These are phyloP conservation scores for Miichthys miiuy DNA, from an alignment of 2,797 vertebrate genomes.

Conservation along the genomic window DNA sequence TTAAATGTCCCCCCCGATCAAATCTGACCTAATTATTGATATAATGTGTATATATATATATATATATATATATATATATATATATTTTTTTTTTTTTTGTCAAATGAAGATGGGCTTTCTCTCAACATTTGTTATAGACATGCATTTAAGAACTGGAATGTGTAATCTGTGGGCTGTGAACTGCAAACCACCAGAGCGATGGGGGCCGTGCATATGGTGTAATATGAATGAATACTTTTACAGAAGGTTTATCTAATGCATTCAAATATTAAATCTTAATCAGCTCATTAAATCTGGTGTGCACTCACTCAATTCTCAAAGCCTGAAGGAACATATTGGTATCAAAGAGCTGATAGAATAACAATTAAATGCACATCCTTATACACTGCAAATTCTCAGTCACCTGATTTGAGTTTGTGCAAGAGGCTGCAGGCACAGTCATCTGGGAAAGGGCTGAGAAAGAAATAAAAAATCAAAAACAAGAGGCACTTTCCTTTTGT, in stretches of 20 bases:
- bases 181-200: neutral
- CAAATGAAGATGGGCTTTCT: neutral
- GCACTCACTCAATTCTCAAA: neutral
- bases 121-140: slow-evolving; percentile 12
- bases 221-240: slow-evolving; percentile 1
- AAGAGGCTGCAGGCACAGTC: neutral
- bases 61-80: no score
- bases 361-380: slow-evolving; percentile 32
- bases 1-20: neutral
- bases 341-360: slow-evolving; percentile 37
- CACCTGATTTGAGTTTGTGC: slow-evolving; percentile 16
- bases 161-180: neutral
- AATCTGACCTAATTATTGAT: no score
- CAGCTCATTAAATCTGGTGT: slow-evolving; percentile 41
- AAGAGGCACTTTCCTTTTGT: slow-evolving; percentile 33
- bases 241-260: slow-evolving; percentile 18
- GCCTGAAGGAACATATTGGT: slow-evolving; percentile 37
- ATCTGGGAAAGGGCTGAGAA: slow-evolving; percentile 21
- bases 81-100: no score
- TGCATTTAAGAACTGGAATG: neutral
- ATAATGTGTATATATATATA: no score
- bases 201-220: slow-evolving; percentile 9
- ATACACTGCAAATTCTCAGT: neutral
- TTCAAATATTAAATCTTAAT: slow-evolving; percentile 61
- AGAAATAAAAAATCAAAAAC: neutral